These are phyloP conservation scores for Tympanuchus pallidicinctus DNA, from an alignment of 2,113 vertebrate species.

Conservation along the genomic window DNA sequence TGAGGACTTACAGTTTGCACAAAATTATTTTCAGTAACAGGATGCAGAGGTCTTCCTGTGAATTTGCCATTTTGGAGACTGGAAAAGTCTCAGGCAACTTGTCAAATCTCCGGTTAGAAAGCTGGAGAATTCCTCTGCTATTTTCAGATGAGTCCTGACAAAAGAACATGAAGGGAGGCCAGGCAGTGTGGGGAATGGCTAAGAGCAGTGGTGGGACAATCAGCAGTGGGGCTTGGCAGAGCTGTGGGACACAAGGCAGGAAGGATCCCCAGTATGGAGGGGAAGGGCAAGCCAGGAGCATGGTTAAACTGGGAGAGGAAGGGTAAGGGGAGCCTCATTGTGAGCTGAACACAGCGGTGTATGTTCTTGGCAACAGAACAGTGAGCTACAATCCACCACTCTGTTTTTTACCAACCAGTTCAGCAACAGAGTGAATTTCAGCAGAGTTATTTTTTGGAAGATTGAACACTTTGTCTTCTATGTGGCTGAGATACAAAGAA, in stretches of 20 bases:
- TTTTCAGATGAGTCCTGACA: neutral
- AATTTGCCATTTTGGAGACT: neutral
- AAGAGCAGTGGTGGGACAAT: neutral
- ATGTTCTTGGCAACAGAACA: neutral
- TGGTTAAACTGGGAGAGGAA: fast-evolving
- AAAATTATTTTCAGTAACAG: neutral
- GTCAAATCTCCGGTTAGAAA: neutral
- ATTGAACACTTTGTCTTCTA: neutral
- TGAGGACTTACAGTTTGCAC: neutral
- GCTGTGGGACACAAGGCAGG: fast-evolving
- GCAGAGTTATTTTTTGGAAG: neutral
- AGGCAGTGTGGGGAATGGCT: fast-evolving
- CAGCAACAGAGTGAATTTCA: neutral
- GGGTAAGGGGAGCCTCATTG: neutral
- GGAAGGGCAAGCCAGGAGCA: neutral
- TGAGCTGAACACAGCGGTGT: neutral
- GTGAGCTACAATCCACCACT: neutral
- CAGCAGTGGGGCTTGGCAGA: fast-evolving
- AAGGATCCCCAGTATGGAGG: neutral
- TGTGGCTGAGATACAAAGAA: fast-evolving
- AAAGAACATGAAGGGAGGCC: neutral
- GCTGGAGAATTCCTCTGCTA: neutral
- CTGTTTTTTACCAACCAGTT: neutral
- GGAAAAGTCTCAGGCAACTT: neutral
- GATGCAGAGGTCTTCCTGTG: neutral